Evolutionary conservation across 2,888 invertebrate genomes (phyloP), one percentile per base, ranked within the genome.

Genomic region (Xanthostigma xanthostigma): DNA sequence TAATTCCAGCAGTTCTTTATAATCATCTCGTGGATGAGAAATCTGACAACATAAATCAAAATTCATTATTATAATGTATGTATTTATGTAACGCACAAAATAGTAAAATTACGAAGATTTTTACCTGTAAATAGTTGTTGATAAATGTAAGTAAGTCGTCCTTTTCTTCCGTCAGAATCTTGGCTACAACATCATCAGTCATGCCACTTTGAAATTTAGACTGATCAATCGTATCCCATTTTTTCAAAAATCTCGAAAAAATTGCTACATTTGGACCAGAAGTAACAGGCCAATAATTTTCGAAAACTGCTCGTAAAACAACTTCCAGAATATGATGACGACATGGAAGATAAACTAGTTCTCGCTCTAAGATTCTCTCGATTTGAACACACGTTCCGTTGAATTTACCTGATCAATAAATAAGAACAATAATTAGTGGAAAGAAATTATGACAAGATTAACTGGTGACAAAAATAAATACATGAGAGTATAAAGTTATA

Each of bases 1-100:
- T 44, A 59, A 52, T 43, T 53, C 52, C 41, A 58, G 49, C 13
- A 58, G 44, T 44, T 59, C 58, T 50, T 53, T 52, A 45, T 59
- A 58, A 48, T 58, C 57, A 42, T 51, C 53, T 44, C 55, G 51
- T 37, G 53, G 55, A 45, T 54, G 55, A 36, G n/a, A n/a, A n/a
- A n/a, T n/a, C n/a, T n/a, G n/a, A n/a, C n/a, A n/a, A n/a, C n/a
- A n/a, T 47, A n/a, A 39, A 41, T n/a, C n/a, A n/a, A n/a, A n/a
- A n/a, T n/a, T n/a, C n/a, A n/a, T n/a, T n/a, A n/a, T n/a, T n/a
- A n/a, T n/a, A n/a, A n/a, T n/a, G n/a, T n/a, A n/a, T n/a, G n/a
- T n/a, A n/a, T n/a, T n/a, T n/a, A n/a, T n/a, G n/a, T n/a, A n/a
- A n/a, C n/a, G n/a, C n/a, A n/a, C n/a, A n/a, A n/a, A n/a, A n/a